Conservation (phyloP, 2,888 invertebrate species). For the Cheilosia variabilis region DNA sequence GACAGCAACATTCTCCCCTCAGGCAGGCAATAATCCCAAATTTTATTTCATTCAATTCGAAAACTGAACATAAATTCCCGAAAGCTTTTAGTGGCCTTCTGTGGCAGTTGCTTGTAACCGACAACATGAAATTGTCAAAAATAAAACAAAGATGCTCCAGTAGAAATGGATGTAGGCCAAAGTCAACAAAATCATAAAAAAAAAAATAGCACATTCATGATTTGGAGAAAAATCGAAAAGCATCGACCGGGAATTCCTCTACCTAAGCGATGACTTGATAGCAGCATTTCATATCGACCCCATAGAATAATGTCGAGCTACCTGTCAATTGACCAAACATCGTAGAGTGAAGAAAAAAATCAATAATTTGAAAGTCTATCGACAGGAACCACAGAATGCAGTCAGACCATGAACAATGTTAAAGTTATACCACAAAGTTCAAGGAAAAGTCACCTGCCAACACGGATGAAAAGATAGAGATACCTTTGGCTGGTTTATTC, state of each 20-base stretch:
- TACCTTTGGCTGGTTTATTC: background rate
- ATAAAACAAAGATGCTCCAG: conserved; percentile 23
- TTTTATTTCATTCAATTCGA: conserved; percentile 56
- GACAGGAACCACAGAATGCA: conserved; percentile 15
- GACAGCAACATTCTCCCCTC: conserved; percentile 24
- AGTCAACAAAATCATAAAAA: conserved; percentile 42
- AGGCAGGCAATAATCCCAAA: conserved; percentile 58
- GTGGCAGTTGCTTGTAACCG: conserved; percentile 29
- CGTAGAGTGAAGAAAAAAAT: conserved; percentile 26
- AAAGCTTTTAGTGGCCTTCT: conserved; percentile 32
- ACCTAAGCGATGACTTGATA: conserved; percentile 40
- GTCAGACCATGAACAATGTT: conserved; percentile 8
- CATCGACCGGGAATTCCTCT: conserved; percentile 45
- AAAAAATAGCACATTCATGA: background rate
- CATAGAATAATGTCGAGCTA: background rate
- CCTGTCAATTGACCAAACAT: conserved; percentile 59
- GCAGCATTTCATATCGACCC: conserved; percentile 21
- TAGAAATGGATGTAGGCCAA: conserved; percentile 64
- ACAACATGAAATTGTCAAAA: background rate
- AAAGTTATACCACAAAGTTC: conserved; percentile 53
- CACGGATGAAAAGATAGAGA: background rate
- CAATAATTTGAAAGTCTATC: conserved; percentile 56
- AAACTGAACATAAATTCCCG: conserved; percentile 27
- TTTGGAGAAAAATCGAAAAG: conserved; percentile 13
- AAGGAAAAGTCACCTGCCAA: conserved; percentile 54